Percentiles rank a stretch among this genome's conserved stretches.
These are phyloP conservation scores for Tachina lurida DNA, from an alignment of 2,888 invertebrate species.

Conservation along the genomic window DNA sequence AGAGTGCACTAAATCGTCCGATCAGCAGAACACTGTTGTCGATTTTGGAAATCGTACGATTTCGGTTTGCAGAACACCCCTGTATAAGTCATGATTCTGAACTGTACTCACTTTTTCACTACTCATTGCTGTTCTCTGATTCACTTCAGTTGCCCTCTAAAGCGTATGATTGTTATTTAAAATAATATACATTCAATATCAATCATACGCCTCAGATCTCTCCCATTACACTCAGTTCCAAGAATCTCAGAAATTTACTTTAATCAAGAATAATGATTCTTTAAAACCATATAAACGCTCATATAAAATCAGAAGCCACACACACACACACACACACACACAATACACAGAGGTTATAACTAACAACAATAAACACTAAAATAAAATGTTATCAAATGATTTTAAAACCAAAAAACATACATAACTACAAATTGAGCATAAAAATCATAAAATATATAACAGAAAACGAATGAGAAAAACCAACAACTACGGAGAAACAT, in stretches of 20 bases:
- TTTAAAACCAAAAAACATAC: not conserved
- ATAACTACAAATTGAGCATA: constrained; percentile 42
- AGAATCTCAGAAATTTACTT: not conserved
- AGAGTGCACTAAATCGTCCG: no score
- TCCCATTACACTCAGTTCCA: no score
- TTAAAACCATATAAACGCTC: not conserved
- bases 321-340: constrained; percentile 2
- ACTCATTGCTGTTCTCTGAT: no score
- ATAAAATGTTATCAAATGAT: constrained; percentile 39
- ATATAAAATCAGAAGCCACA: constrained; percentile 7
- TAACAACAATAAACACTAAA: constrained; percentile 32
- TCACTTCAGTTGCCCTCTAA: not conserved
- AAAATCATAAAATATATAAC: constrained; percentile 27
- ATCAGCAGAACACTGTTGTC: no score
- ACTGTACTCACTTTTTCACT: no score
- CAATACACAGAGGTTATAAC: not conserved
- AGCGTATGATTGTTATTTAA: not conserved
- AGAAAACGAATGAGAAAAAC: not conserved
- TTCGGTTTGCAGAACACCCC: no score
- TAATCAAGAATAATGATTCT: not conserved
- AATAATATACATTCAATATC: not conserved
- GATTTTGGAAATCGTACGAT: no score
- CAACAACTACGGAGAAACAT: not conserved
- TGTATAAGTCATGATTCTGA: no score
- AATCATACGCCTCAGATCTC: not conserved